Evolutionary conservation across 2,797 vertebrate species (phyloP).

Genomic region (Philypnodon macrostomus): DNA sequence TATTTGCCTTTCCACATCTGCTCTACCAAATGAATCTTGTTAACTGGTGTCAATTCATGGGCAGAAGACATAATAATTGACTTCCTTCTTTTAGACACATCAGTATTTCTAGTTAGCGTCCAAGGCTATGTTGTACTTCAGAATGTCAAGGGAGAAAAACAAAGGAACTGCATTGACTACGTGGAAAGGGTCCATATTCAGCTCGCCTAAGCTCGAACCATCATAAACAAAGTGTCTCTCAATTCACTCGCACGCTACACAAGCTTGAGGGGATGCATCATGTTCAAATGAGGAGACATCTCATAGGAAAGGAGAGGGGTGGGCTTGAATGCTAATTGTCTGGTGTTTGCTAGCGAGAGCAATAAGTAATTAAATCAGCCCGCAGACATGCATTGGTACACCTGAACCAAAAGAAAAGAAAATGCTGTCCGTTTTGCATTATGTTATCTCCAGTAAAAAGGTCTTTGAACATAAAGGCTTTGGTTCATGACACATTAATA

Average conservation of each 20-base stretch:
- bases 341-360: constrained; percentile 37
- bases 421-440: too few relatives aligned
- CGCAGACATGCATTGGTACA: constrained; percentile 19
- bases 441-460: too few relatives aligned
- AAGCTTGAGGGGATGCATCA: constrained; percentile 55
- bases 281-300: constrained; percentile 60
- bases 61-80: too few relatives aligned
- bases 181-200: constrained; percentile 43
- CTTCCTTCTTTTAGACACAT: not conserved
- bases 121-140: not conserved
- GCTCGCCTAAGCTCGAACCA: constrained; percentile 26
- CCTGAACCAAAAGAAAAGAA: too few relatives aligned
- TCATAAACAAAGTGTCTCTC: constrained; percentile 22
- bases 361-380: constrained; percentile 48
- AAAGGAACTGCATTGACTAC: constrained; percentile 8
- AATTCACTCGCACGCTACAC: constrained; percentile 15
- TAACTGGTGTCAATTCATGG: not conserved
- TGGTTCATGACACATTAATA: too few relatives aligned
- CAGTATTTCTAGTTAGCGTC: not conserved
- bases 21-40: not conserved
- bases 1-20: not conserved
- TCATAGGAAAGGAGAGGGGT: constrained; percentile 41
- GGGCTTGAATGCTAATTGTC: constrained; percentile 57
- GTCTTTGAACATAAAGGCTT: too few relatives aligned
- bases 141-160: too few relatives aligned